These are phyloP conservation scores for Sarcophaga carnaria DNA, from an alignment of 2,888 invertebrate genomes.

Conservation along the genomic window DNA sequence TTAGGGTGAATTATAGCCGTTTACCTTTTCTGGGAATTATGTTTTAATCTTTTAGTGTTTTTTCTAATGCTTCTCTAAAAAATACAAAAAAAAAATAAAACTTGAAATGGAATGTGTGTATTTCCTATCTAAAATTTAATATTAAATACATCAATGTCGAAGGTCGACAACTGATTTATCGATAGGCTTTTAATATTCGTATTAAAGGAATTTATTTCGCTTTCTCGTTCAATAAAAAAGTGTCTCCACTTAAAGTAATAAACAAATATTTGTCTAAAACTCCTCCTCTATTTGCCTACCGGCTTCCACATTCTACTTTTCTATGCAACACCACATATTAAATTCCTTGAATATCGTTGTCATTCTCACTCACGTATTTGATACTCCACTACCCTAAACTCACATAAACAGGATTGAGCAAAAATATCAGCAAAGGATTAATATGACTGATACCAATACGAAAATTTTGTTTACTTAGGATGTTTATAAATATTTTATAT, in stretches of 20 bases:
- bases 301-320: not conserved
- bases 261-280: not conserved
- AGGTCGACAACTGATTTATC: not conserved
- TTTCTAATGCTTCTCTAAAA: too few species aligned
- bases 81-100: too few species aligned
- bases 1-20: too few species aligned
- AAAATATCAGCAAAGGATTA: slow-evolving; percentile 59
- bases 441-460: slow-evolving; percentile 59
- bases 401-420: not conserved
- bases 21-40: too few species aligned
- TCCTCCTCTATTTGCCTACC: not conserved
- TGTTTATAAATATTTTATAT: slow-evolving; percentile 32
- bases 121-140: not conserved
- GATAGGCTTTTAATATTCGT: not conserved
- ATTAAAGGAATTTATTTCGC: not conserved
- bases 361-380: slow-evolving; percentile 6
- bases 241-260: not conserved
- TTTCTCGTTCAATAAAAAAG: not conserved
- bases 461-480: slow-evolving; percentile 65
- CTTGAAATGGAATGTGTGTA: too few species aligned
- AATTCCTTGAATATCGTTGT: slow-evolving; percentile 45
- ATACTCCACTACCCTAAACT: not conserved
- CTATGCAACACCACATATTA: slow-evolving; percentile 50
- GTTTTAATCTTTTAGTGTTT: too few species aligned
- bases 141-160: slow-evolving; percentile 1